Conservation (phyloP, 64 coral and sea anemone species). For the Pocillopora verrucosa region DNA sequence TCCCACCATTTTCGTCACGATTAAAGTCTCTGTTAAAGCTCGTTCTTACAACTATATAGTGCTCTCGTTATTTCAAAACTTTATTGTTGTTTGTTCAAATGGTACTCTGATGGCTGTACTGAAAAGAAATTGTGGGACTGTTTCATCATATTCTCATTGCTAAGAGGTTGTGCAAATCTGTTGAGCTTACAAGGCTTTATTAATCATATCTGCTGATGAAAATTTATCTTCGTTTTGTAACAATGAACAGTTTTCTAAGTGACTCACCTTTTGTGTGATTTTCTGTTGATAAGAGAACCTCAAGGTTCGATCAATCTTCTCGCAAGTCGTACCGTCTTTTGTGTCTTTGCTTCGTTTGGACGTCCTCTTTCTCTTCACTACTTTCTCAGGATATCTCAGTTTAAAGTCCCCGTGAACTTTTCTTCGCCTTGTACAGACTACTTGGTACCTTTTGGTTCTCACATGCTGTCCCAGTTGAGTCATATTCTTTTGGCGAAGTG, state of each 20-base stretch:
- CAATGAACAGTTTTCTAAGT: background rate
- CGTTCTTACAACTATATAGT: too few species aligned
- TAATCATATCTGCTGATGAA: too few species aligned
- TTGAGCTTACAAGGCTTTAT: too few species aligned
- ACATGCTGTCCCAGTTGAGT: slow-evolving; percentile 48
- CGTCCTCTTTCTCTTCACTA: slow-evolving; percentile 27
- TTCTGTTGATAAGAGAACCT: slow-evolving; percentile 59
- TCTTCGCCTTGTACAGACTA: slow-evolving; percentile 36
- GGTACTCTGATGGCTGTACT: too few species aligned
- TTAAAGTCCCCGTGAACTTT: slow-evolving; percentile 60
- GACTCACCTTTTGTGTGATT: slow-evolving; percentile 55
- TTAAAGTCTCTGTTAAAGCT: too few species aligned
- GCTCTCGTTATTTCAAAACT: too few species aligned
- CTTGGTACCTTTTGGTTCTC: slow-evolving; percentile 26
- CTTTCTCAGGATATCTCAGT: slow-evolving; percentile 37
- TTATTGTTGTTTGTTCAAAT: too few species aligned
- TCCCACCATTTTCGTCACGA: too few species aligned
- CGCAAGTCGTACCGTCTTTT: slow-evolving; percentile 47
- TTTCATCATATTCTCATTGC: too few species aligned
- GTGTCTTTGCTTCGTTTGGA: slow-evolving; percentile 42
- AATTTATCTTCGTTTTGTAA: too few species aligned
- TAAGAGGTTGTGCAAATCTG: too few species aligned
- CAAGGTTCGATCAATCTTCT: slow-evolving; percentile 35
- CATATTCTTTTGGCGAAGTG: slow-evolving; percentile 45
- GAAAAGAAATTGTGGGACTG: too few species aligned